These are phyloP conservation scores for Agapetus fuscipes DNA, from an alignment of 2,888 invertebrate species.

Conservation along the genomic window DNA sequence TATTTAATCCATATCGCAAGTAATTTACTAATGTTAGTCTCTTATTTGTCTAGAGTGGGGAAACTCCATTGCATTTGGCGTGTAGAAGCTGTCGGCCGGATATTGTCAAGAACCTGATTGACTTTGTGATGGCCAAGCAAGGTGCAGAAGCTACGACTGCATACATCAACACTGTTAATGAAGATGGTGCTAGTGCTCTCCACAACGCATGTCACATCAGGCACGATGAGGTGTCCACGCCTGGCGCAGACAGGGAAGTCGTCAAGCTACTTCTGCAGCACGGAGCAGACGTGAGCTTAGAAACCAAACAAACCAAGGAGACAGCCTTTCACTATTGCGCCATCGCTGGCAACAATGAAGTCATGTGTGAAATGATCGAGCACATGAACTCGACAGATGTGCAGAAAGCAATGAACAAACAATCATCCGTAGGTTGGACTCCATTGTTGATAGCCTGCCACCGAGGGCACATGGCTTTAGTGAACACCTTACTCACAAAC, in stretches of 20 bases:
- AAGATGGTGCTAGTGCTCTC: conserved; percentile 87
- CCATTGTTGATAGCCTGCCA: conserved; percentile 94
- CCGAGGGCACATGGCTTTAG: conserved; percentile 90
- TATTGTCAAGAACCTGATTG: conserved; percentile 77
- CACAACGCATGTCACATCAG: conserved; percentile 91
- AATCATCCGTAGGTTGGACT: conserved; percentile 93
- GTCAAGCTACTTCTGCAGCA: conserved; percentile 82
- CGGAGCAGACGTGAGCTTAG: conserved; percentile 80
- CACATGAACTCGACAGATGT: conserved; percentile 83
- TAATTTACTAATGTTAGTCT: background rate
- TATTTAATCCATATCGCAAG: background rate
- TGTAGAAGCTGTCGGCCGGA: conserved; percentile 78
- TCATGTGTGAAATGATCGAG: conserved; percentile 87
- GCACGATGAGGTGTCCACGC: conserved; percentile 64
- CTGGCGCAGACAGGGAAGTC: conserved; percentile 75
- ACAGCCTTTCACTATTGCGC: conserved; percentile 95
- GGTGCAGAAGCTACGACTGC: conserved; percentile 70
- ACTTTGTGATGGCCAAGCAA: conserved; percentile 66
- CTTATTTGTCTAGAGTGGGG: conserved; percentile 58
- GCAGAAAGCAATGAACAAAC: conserved; percentile 90
- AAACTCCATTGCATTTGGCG: conserved; percentile 93
- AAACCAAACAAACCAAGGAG: conserved; percentile 80
- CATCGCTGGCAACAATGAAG: conserved; percentile 89
- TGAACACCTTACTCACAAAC: conserved; percentile 79
- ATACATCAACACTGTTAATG: conserved; percentile 80